phyloP scores from a whole-genome alignment of 2,113 vertebrate species.

The Colossoma macropomum region DNA sequence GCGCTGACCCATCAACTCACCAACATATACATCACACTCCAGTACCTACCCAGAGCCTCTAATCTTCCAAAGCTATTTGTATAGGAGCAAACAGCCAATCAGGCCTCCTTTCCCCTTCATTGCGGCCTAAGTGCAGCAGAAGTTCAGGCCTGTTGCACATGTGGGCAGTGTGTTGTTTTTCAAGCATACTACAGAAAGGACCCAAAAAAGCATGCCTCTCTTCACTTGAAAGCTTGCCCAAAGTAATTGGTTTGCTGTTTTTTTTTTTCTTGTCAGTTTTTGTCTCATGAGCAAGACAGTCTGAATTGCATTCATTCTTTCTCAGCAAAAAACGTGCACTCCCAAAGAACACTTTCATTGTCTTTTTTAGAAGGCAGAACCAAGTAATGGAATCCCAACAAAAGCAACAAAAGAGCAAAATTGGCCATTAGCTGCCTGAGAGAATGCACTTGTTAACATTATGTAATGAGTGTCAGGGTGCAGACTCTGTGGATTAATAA shows the following conservation, averaged over 20 bases:
- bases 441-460: constrained; percentile 38
- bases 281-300: constrained; percentile 3
- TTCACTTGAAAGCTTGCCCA: constrained; percentile 22
- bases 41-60: constrained; percentile 40
- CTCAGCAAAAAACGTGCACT: constrained; percentile 5
- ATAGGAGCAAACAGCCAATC: constrained; percentile 43
- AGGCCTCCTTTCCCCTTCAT: constrained; percentile 4
- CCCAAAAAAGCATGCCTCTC: constrained; percentile 14
- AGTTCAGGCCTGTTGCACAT: constrained; percentile 36
- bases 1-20: constrained; percentile 42
- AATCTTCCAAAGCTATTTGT: constrained; percentile 47
- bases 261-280: background rate
- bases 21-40: constrained; percentile 51
- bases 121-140: constrained; percentile 28
- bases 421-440: constrained; percentile 43
- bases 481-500: constrained; percentile 14
- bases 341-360: constrained; percentile 15
- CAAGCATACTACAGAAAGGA: constrained; percentile 10
- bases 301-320: constrained; percentile 24
- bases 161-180: constrained; percentile 13
- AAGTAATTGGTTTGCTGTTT: constrained; percentile 20
- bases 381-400: constrained; percentile 24
- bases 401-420: constrained; percentile 22
- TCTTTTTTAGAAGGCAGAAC: constrained; percentile 17
- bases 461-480: constrained; percentile 40